Evolutionary conservation across 2,888 invertebrate genomes (phyloP).

Genomic region (Zelleria hepariella): DNA sequence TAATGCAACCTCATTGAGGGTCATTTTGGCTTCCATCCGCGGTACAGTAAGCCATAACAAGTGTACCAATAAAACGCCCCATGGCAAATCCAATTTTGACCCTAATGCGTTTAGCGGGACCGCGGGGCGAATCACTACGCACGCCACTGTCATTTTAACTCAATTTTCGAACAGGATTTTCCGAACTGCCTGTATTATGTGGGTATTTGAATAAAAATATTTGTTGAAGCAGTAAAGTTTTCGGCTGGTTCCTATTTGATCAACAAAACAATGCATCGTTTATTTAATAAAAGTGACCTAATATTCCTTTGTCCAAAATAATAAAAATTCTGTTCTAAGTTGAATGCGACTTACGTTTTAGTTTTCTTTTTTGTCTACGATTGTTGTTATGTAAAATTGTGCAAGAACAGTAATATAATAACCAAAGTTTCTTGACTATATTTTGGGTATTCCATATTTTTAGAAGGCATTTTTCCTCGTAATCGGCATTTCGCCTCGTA

Average conservation of each 20-base stretch:
- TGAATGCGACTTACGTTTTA: too few relatives aligned
- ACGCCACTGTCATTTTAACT: constrained; percentile 71
- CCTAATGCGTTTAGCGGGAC: constrained; percentile 68
- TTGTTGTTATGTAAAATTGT: too few relatives aligned
- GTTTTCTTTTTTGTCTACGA: too few relatives aligned
- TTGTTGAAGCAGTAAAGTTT: constrained; percentile 47
- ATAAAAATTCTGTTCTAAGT: too few relatives aligned
- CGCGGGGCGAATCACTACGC: constrained; percentile 69
- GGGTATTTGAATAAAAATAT: constrained; percentile 58
- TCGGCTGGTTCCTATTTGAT: not conserved
- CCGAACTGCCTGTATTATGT: constrained; percentile 17
- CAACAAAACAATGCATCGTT: not conserved
- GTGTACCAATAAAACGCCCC: constrained; percentile 68
- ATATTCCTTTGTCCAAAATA: too few relatives aligned
- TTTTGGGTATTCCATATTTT: too few relatives aligned
- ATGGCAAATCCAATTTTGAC: constrained; percentile 65
- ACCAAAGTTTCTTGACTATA: too few relatives aligned
- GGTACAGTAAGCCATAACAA: constrained; percentile 55
- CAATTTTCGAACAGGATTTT: constrained; percentile 55
- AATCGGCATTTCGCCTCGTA: too few relatives aligned
- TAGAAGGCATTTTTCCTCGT: too few relatives aligned
- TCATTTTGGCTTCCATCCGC: constrained; percentile 10
- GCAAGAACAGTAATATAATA: too few relatives aligned
- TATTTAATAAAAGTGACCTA: too few relatives aligned
- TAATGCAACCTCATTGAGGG: not conserved